Evolutionary conservation across 2,888 invertebrate genomes (phyloP).

Genomic region (Encarsia formosa): DNA sequence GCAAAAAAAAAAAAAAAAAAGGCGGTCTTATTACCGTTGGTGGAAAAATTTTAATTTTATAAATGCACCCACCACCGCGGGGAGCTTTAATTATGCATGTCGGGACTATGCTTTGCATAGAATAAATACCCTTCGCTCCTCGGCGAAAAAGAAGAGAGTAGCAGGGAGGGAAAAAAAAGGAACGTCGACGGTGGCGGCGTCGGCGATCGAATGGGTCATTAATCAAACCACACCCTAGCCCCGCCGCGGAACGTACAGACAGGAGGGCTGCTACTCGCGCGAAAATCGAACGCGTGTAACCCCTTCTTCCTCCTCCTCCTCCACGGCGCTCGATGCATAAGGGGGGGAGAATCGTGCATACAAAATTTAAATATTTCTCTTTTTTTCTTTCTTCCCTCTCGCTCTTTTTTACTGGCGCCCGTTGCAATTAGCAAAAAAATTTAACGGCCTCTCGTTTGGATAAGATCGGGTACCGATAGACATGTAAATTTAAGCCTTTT

Average conservation of each 20-base stretch:
- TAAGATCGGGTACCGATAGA: no score
- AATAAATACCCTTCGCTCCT: conserved; percentile 14
- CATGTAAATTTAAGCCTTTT: no score
- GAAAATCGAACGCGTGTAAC: conserved; percentile 32
- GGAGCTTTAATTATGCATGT: conserved; percentile 15
- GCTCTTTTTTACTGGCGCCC: conserved; percentile 1
- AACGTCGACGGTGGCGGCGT: conserved; percentile 34
- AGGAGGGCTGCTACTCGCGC: conserved; percentile 34
- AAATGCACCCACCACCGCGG: conserved; percentile 4
- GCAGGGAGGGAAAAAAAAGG: conserved; percentile 7
- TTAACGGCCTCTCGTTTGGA: no score
- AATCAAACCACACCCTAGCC: conserved; percentile 50
- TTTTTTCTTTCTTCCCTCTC: background rate
- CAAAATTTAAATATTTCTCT: no score
- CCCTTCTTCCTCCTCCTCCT: background rate
- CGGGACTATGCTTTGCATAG: conserved; percentile 8
- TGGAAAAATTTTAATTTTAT: conserved; percentile 5
- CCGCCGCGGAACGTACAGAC: conserved; percentile 39
- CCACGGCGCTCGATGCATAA: conserved; percentile 6
- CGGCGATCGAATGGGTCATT: conserved; percentile 49
- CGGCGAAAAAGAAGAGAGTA: conserved; percentile 6
- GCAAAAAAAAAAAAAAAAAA: no score
- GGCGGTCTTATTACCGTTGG: no score
- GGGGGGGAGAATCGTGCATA: no score
- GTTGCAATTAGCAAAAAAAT: no score